Base-by-base conservation (phyloP, 2,888 invertebrate species). In the Temnothorax unifasciatus region DNA sequence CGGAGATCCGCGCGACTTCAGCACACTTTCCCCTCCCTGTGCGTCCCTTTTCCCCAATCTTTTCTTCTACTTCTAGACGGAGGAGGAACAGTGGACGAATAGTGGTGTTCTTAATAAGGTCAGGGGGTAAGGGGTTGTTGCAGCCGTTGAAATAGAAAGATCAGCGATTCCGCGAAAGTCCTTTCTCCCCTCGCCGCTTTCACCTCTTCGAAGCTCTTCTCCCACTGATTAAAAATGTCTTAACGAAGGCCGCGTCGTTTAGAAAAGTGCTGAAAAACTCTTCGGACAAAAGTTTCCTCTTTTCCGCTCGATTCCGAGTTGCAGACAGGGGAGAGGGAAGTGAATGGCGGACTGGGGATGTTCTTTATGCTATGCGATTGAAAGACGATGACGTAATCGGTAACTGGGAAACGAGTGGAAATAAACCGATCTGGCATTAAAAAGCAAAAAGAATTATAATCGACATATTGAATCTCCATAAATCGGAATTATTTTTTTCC, bases 201-300 rank as follows among this genome's bases (percentile, higher is more conserved):
- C 59, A 1, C 68, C 81, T 85, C 63, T 81, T 47, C 79, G 69
- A 57, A 52, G 64, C 71, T 79, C 85, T 74, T 68, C 77, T 57
- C 9, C 57, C 85, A 69, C 88, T 92, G 92, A 92, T 92, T 92
- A 92, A 92, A 92, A 91, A 92, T 91, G 91, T 91, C 92, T 92
- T 92, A 90, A 92, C 92, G 92, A 92, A 87, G 86, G 77, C 77
- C 59, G 74, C 87, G 84, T 83, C 88, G 86, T 89, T 90, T 88
- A 87, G 87, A 88, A 88, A 90, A 91, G 87, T 88, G 86, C 89
- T 89, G 90, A 90, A 90, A 91, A 86, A 68, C 83, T 86, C 84
- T 81, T 54, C 57, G 29, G 68, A 61, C 73, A 61, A 79, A 90
- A 86, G 71, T 89, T 90, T 68, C 75, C 34, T 21, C 63, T 61